Evolutionary conservation across 1,140 invertebrate species (phyloP), one percentile per base, ranked within the genome.

Genomic region (Cyclina sinensis): DNA sequence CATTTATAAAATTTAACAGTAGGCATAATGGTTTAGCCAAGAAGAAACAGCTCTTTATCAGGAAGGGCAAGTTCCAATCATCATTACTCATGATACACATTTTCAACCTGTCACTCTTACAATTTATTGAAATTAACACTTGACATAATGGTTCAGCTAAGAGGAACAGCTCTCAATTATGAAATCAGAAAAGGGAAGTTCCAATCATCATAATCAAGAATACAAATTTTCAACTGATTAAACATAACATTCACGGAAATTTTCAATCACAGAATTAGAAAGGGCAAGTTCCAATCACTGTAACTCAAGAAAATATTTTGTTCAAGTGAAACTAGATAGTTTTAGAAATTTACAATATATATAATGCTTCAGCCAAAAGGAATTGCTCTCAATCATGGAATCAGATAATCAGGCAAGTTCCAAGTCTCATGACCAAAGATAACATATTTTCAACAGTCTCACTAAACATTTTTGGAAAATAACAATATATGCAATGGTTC

Each of bases 11-110:
- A 9, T 9, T 46, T 9, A 46, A 46, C 43, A 9, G 43, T 21
- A 57, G n/a, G n/a, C 16, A 14, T 21, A 57, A 35, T 68, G 35
- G 80, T 83, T 83, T 62, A 83, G 80, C 46, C 0, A n/a, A 11
- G 27, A 62, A 43, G 68, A n/a, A 65, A 27, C 59, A 70, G 11
- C 27, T 73, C 82, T 85, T 68, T 30, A n/a, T 48, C 62, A 73
- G 32, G 74, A 68, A 85, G 82, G 68, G 82, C 82, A 85, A 85
- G 82, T 85, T 85, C 82, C 82, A 85, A 39, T 85, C 82, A 85
- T 85, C 82, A 85, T 74, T 21, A 83, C 80, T 21, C 43, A 27
- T 46, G 24, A n/a, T n/a, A n/a, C n/a, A n/a, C n/a, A n/a, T n/a
- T n/a, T n/a, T n/a, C n/a, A n/a, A n/a, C n/a, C n/a, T n/a, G n/a